Evolutionary conservation across 2,888 invertebrate genomes (phyloP).

Genomic region (Tridacna gigas): DNA sequence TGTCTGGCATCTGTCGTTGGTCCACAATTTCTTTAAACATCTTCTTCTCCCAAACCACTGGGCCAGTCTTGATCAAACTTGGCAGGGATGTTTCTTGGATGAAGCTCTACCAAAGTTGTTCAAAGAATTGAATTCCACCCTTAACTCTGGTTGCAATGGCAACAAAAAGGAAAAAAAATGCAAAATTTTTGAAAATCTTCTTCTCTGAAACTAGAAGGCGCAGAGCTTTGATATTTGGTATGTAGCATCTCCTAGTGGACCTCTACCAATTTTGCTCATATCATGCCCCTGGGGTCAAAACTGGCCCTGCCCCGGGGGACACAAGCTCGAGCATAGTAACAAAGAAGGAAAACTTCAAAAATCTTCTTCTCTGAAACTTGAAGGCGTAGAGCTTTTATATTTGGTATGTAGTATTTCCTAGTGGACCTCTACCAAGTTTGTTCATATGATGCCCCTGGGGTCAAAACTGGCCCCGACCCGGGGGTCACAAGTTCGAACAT

Average conservation of each 20-base stretch:
- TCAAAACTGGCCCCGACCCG: no score
- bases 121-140: background rate
- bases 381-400: background rate
- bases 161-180: background rate
- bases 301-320: background rate
- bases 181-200: background rate
- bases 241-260: background rate
- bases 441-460: background rate
- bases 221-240: background rate
- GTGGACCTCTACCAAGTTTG: background rate
- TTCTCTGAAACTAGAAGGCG: background rate
- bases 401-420: background rate
- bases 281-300: background rate
- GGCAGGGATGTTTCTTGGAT: background rate
- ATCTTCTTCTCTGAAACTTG: background rate
- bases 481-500: no score
- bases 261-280: background rate
- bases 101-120: background rate
- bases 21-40: constrained; percentile 13
- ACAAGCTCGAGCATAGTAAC: background rate
- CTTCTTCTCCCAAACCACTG: background rate
- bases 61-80: background rate
- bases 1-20: background rate
- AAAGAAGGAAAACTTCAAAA: background rate
- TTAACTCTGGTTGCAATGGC: background rate